Base-by-base conservation (phyloP, 2,888 invertebrate genomes). In the Lobophora halterata region DNA sequence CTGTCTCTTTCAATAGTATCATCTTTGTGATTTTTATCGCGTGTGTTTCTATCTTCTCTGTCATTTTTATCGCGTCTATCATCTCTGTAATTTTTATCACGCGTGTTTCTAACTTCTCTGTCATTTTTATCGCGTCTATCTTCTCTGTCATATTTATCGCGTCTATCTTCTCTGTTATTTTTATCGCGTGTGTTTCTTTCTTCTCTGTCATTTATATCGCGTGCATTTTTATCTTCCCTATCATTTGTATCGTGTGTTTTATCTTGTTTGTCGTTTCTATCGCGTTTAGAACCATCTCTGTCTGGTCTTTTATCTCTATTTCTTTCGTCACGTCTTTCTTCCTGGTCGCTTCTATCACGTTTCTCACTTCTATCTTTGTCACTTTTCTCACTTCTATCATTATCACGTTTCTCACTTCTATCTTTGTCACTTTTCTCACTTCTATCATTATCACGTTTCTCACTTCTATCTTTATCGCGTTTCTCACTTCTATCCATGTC, bases 41-140 rank as follows among this genome's bases (percentile, higher is more conserved):
- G 42, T 39, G 48, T 61, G 8, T 52, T 11, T 41, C 29, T 46
- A 6, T 55, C 50, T 10, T 24, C 46, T 12, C 23, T 46, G 16
- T 43, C 20, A 26, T 51, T 46, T 26, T 43, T 48, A 21, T 52
- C 42, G n/a, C 28, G 32, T 20, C 46, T 38, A 8, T 42, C 51
- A 2, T 53, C 46, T 36, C 39, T 49, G 13, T 44, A n/a, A n/a
- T n/a, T 47, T 18, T 43, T 50, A 31, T 34, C 23, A 21, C 40
- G 39, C 5, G 54, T 55, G 17, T 52, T 46, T 38, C 20, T 27
- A 32, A 32, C 25, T 55, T 10, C 46, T 46, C 37, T 23, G 1
- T 17, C n/a, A 3, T 11, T 24, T 40, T 26, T 25, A 8, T 42
- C 46, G 11, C 38, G 26, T 24, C 19, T 28, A 23, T 34, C 50